phyloP scores from a whole-genome alignment of 2,797 vertebrate species.

The Parauchenoglanis punctatus region DNA sequence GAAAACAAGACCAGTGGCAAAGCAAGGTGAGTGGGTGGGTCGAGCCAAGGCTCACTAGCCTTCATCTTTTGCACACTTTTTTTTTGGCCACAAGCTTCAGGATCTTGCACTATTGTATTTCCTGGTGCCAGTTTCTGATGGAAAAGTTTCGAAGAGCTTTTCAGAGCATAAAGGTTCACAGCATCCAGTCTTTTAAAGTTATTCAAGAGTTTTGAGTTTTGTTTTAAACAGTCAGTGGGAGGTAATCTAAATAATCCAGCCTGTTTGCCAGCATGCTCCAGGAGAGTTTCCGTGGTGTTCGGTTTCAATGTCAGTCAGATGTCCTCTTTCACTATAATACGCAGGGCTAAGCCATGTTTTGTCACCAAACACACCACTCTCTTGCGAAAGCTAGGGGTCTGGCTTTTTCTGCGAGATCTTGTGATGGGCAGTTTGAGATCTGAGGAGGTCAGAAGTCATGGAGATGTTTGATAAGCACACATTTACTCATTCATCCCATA shows the following conservation, averaged over 20 bases:
- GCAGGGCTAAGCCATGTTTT: not conserved
- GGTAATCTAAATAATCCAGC: slow-evolving; percentile 24
- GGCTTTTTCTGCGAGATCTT: not conserved
- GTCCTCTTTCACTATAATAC: not conserved
- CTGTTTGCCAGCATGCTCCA: not conserved
- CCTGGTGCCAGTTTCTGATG: not conserved
- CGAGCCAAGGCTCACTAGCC: too few relatives aligned
- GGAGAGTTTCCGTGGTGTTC: not conserved
- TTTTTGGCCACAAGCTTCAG: not conserved
- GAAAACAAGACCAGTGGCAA: slow-evolving; percentile 93
- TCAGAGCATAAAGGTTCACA: not conserved
- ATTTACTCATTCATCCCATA: not conserved
- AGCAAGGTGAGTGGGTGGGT: slow-evolving; percentile 78
- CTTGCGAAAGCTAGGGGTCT: not conserved
- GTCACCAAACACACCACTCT: not conserved
- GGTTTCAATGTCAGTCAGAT: not conserved
- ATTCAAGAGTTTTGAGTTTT: not conserved
- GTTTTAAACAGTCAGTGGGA: not conserved
- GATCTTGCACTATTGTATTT: not conserved
- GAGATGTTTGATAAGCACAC: not conserved
- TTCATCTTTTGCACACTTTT: not conserved
- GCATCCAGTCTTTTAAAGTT: not conserved
- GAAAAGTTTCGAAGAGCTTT: not conserved
- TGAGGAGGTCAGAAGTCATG: not conserved
- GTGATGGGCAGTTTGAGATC: not conserved